A percentile compares a stretch with the other conserved stretches of the same genome.
Evolutionary conservation across 2,797 vertebrate species (phyloP).

Genomic region (Numenius phaeopus): DNA sequence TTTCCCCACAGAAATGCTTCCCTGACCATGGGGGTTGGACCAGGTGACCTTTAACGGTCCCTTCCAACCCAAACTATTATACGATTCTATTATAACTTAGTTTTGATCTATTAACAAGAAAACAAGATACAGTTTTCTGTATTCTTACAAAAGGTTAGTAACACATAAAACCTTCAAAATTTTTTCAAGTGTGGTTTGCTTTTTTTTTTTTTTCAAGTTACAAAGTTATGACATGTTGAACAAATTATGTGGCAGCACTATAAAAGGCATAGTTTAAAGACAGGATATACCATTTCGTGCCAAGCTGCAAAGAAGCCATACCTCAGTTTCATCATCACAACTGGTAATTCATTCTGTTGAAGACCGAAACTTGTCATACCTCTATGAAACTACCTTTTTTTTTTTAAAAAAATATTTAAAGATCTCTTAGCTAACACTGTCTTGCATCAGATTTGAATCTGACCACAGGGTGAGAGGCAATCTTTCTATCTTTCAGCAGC

Average conservation of each 20-base stretch:
- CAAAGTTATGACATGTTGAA: background rate
- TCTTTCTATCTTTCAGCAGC: background rate
- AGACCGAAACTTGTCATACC: background rate
- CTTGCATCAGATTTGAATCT: background rate
- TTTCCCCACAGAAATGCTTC: background rate
- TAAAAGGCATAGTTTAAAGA: background rate
- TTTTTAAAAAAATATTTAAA: background rate
- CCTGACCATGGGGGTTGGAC: background rate
- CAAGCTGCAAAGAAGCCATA: background rate
- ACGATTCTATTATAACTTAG: background rate
- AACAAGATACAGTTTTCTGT: background rate
- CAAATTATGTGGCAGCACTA: background rate
- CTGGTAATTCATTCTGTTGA: background rate
- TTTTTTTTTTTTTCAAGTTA: background rate
- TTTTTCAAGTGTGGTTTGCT: background rate
- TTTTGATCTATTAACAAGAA: background rate
- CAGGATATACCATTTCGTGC: background rate
- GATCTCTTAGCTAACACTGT: background rate
- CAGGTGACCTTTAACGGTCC: background rate
- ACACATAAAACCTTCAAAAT: background rate
- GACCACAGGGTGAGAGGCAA: background rate
- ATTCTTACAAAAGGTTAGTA: background rate
- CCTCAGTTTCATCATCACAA: background rate
- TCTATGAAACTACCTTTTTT: background rate
- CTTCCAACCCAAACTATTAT: background rate